phyloP scores from a whole-genome alignment of 64 coral and sea anemone species.

The Stichodactyla mertensii region DNA sequence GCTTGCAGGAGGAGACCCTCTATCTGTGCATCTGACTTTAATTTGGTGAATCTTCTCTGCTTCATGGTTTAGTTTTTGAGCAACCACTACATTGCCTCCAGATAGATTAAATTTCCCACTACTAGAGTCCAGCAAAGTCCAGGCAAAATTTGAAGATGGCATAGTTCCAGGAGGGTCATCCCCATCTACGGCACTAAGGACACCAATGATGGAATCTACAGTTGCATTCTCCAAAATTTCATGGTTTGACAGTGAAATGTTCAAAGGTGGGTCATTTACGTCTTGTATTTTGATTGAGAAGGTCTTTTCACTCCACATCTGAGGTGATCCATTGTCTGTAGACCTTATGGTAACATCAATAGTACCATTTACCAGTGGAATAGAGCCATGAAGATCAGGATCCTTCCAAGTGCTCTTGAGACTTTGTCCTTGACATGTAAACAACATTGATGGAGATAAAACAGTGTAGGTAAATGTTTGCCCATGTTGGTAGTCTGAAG shows the following conservation, averaged over 20 bases:
- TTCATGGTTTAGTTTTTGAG: conserved; percentile 43
- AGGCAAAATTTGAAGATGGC: conserved; percentile 49
- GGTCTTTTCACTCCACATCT: conserved; percentile 67
- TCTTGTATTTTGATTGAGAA: conserved; percentile 40
- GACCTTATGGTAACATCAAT: conserved; percentile 50
- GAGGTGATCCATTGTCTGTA: conserved; percentile 59
- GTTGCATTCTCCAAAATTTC: conserved; percentile 53
- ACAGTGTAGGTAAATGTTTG: conserved; percentile 76
- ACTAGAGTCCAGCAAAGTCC: conserved; percentile 37
- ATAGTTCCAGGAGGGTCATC: conserved; percentile 52
- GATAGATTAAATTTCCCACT: conserved; percentile 45
- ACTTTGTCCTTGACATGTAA: conserved; percentile 40
- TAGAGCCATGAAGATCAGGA: conserved; percentile 66
- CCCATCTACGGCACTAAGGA: conserved; percentile 62
- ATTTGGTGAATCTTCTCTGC: conserved; percentile 50
- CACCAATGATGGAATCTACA: conserved; percentile 49
- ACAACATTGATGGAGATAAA: conserved; percentile 19
- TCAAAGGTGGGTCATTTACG: conserved; percentile 82
- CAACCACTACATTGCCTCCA: conserved; percentile 46
- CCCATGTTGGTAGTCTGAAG: conserved; percentile 51
- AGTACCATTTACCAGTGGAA: conserved; percentile 40
- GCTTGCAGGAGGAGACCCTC: conserved; percentile 47
- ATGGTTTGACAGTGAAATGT: conserved; percentile 36
- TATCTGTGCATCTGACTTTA: conserved; percentile 48
- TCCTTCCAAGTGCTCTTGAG: conserved; percentile 63